Evolutionary conservation across 2,888 invertebrate genomes (phyloP).

Genomic region (Agriopis leucophaearia): DNA sequence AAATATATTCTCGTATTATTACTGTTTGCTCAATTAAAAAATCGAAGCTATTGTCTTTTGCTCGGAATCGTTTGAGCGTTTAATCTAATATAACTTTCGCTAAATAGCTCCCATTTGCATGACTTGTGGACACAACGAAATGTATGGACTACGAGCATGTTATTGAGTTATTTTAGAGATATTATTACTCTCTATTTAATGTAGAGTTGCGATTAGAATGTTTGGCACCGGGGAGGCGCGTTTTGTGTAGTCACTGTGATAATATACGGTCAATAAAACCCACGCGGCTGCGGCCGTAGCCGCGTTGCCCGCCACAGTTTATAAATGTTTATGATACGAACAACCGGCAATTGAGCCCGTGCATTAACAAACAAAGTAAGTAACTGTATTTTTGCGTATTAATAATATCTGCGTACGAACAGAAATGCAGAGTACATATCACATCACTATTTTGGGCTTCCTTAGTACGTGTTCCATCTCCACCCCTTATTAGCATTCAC

Average conservation of each 20-base stretch:
- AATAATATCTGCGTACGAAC: no score
- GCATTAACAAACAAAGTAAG: slow-evolving; percentile 6
- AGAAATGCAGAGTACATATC: no score
- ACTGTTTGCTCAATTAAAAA: no score
- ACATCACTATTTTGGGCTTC: no score
- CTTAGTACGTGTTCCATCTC: no score
- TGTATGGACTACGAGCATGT: background rate
- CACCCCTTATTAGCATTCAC: no score
- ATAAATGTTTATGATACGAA: slow-evolving; percentile 20
- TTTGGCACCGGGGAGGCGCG: slow-evolving; percentile 18
- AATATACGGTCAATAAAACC: slow-evolving; percentile 27
- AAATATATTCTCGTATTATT: no score
- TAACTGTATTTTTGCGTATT: background rate
- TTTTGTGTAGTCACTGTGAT: slow-evolving; percentile 13
- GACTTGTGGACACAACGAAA: background rate
- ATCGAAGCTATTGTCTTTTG: no score
- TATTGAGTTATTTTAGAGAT: background rate
- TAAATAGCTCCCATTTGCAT: background rate
- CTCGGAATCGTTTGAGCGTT: no score
- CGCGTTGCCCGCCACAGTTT: slow-evolving; percentile 11
- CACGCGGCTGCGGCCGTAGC: slow-evolving; percentile 13
- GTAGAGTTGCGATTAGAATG: slow-evolving; percentile 14
- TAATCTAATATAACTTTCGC: no score
- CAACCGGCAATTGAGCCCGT: background rate
- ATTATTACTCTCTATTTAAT: slow-evolving; percentile 7